Evolutionary conservation across 2,888 invertebrate species (phyloP).

Genomic region (Mimachlamys varia): DNA sequence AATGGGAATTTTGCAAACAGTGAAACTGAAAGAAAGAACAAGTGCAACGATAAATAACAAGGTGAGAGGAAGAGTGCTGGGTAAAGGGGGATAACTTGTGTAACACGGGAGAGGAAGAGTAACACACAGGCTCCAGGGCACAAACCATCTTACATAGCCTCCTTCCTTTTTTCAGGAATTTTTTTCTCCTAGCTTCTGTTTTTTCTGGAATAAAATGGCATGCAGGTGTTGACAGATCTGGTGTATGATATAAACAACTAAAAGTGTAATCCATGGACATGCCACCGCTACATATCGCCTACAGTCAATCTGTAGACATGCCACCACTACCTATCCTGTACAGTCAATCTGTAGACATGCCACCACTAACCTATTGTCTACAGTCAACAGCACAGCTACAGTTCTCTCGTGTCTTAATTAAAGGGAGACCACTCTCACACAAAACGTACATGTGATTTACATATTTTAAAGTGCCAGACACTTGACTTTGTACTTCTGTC

Average conservation of each 20-base stretch:
- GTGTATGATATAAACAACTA: not conserved
- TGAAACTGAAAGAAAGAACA: not conserved
- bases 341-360: not conserved
- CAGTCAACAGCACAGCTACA: not conserved
- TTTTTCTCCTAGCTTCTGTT: slow-evolving; percentile 10
- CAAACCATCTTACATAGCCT: slow-evolving; percentile 17
- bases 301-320: not conserved
- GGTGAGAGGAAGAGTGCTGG: not conserved
- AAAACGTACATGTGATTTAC: no score
- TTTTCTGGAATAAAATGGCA: slow-evolving; percentile 23
- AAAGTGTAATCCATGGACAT: not conserved
- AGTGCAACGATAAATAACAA: not conserved
- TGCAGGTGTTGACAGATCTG: not conserved
- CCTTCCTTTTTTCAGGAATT: not conserved
- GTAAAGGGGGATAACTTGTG: not conserved
- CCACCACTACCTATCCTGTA: not conserved
- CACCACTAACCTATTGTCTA: not conserved
- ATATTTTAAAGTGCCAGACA: no score
- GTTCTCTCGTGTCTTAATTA: no score
- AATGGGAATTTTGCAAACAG: not conserved
- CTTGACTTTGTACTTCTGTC: no score
- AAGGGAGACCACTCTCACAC: no score
- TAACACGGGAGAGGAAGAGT: not conserved
- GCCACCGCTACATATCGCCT: no score
- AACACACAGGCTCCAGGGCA: not conserved